These are phyloP conservation scores for Muscina levida DNA, from an alignment of 2,888 invertebrate species.

Conservation along the genomic window DNA sequence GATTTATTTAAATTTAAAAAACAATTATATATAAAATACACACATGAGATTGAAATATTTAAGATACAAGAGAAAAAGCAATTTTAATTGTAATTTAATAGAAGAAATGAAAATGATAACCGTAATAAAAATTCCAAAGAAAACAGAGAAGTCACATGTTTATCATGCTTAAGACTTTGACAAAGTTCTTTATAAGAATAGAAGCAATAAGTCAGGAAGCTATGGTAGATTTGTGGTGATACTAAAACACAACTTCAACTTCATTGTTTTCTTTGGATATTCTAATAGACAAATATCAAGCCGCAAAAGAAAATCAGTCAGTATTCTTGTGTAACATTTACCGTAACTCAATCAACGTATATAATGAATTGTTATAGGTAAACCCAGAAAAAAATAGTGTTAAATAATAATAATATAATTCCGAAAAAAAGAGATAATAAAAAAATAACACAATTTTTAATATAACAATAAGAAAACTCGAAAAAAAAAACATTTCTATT, in stretches of 20 bases:
- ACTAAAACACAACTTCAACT: too few relatives aligned
- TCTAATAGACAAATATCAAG: not conserved
- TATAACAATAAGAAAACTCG: not conserved
- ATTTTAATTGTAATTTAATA: conserved; percentile 65
- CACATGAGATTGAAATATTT: conserved; percentile 10
- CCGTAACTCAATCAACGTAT: too few relatives aligned
- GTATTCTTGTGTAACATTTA: conserved; percentile 16
- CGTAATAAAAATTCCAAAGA: conserved; percentile 10
- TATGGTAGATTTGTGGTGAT: not conserved
- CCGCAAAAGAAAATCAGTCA: conserved; percentile 3
- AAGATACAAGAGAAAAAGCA: too few relatives aligned
- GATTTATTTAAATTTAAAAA: conserved; percentile 11
- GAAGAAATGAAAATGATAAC: conserved; percentile 37
- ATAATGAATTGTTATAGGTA: too few relatives aligned
- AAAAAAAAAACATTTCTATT: conserved; percentile 28
- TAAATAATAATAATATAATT: too few relatives aligned
- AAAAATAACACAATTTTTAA: conserved; percentile 26
- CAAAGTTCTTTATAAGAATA: not conserved
- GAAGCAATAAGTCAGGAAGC: conserved; percentile 20
- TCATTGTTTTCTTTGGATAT: too few relatives aligned
- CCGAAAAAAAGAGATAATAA: too few relatives aligned
- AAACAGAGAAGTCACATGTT: conserved; percentile 20
- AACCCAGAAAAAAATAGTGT: too few relatives aligned
- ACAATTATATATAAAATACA: too few relatives aligned
- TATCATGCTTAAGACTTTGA: not conserved